Evolutionary conservation across 2,888 invertebrate species (phyloP).

Genomic region (Clistopyga incitator): DNA sequence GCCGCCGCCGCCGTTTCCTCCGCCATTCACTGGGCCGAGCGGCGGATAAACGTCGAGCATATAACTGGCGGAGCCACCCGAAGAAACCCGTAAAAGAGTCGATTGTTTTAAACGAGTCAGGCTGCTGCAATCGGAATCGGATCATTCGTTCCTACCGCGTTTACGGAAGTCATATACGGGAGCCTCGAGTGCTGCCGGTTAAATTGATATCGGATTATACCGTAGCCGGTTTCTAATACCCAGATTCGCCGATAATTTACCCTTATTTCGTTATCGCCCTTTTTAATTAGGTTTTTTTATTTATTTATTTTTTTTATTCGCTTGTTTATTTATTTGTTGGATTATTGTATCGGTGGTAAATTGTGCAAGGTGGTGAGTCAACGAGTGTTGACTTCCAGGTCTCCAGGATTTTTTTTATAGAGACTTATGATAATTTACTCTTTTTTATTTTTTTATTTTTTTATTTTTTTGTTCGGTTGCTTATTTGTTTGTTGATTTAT

Average conservation of each 20-base stretch:
- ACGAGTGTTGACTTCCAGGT: too few relatives aligned
- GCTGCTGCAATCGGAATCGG: conserved; percentile 72
- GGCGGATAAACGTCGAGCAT: conserved; percentile 5
- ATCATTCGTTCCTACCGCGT: conserved; percentile 64
- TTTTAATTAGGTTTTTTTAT: too few relatives aligned
- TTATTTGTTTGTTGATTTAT: conserved; percentile 45
- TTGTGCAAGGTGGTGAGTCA: too few relatives aligned
- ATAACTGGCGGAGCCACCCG: conserved; percentile 6
- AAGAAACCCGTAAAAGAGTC: conserved; percentile 64
- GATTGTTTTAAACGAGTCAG: conserved; percentile 81
- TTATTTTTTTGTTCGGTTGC: background rate
- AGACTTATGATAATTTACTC: conserved; percentile 6
- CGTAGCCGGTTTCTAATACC: conserved; percentile 11
- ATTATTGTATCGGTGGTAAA: too few relatives aligned
- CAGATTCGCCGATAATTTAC: too few relatives aligned
- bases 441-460: background rate
- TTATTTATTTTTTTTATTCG: too few relatives aligned
- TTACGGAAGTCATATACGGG: conserved; percentile 53
- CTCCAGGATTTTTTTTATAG: conserved; percentile 6
- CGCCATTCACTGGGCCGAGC: background rate
- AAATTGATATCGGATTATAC: background rate
- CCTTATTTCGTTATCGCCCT: too few relatives aligned
- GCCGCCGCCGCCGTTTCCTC: conserved; percentile 1
- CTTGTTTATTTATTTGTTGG: too few relatives aligned
- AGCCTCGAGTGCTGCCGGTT: background rate